Evolutionary conservation across 2,113 vertebrate genomes (phyloP).

Genomic region (Ctenomys sociabilis): DNA sequence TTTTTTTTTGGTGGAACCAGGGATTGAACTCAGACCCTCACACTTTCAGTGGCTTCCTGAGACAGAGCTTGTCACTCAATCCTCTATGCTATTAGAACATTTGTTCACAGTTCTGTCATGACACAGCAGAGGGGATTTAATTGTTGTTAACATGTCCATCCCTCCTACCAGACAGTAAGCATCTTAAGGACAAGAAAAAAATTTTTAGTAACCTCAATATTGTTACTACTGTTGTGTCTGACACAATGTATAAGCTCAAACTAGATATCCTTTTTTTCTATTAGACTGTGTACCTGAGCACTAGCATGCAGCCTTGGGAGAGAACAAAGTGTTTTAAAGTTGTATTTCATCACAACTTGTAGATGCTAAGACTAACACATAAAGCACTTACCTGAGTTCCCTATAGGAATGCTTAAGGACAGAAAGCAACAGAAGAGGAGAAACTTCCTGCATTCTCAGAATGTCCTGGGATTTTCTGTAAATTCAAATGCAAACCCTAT

Average conservation of each 20-base stretch:
- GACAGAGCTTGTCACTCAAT: conserved; percentile 34
- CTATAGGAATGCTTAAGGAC: conserved; percentile 25
- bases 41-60: conserved; percentile 32
- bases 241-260: conserved; percentile 25
- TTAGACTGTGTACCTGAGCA: neutral
- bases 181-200: conserved; percentile 16
- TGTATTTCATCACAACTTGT: conserved; percentile 65
- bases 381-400: conserved; percentile 47
- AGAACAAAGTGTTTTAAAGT: conserved; percentile 58
- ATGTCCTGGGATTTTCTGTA: conserved; percentile 30
- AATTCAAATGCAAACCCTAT: neutral
- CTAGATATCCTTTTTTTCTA: conserved; percentile 29
- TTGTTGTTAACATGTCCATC: conserved; percentile 19
- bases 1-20: too few relatives aligned
- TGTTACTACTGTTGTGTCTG: neutral
- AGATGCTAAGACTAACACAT: conserved; percentile 44
- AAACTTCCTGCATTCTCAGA: conserved; percentile 8
- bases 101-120: conserved; percentile 25
- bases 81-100: neutral
- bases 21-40: too few relatives aligned
- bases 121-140: conserved; percentile 9
- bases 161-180: neutral
- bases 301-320: conserved; percentile 37
- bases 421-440: conserved; percentile 46
- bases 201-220: conserved; percentile 4